Conservation (phyloP, 2,888 invertebrate genomes). For the Platycheirus rosarum region DNA sequence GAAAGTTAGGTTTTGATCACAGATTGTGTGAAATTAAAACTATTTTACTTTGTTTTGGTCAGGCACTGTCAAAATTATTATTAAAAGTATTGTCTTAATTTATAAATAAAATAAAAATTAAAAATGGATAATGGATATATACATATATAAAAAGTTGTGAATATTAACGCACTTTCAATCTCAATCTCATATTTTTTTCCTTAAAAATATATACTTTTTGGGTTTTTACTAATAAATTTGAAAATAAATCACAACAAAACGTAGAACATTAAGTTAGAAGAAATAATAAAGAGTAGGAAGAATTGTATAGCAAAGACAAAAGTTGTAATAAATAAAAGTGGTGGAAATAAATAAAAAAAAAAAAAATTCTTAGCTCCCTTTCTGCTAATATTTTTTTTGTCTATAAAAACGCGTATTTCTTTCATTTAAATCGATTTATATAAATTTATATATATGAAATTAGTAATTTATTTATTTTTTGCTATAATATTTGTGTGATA, state of each 20-base stretch:
- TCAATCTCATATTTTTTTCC: slow-evolving; percentile 70
- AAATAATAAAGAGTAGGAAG: slow-evolving; percentile 63
- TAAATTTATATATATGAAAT: not conserved
- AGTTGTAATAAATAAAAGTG: slow-evolving; percentile 45
- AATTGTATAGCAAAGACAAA: slow-evolving; percentile 62
- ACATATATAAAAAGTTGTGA: no score
- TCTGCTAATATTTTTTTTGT: slow-evolving; percentile 33
- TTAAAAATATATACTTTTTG: not conserved
- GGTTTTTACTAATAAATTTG: slow-evolving; percentile 7
- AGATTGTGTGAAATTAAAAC: no score
- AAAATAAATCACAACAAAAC: slow-evolving; percentile 28
- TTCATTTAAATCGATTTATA: not conserved
- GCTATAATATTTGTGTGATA: slow-evolving; percentile 35
- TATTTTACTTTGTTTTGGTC: no score
- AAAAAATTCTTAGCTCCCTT: slow-evolving; percentile 52
- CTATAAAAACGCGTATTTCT: slow-evolving; percentile 25
- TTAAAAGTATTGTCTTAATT: no score
- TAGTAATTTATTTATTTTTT: not conserved
- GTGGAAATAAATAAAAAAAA: slow-evolving; percentile 30
- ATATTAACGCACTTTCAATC: slow-evolving; percentile 58
- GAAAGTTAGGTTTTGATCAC: no score
- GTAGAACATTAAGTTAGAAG: slow-evolving; percentile 21
- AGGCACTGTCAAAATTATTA: no score
- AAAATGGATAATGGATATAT: no score
- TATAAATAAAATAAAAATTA: no score